Evolutionary conservation across 1,140 invertebrate species (phyloP), one percentile per base, ranked within the genome.

Genomic region (Drusus annulatus): DNA sequence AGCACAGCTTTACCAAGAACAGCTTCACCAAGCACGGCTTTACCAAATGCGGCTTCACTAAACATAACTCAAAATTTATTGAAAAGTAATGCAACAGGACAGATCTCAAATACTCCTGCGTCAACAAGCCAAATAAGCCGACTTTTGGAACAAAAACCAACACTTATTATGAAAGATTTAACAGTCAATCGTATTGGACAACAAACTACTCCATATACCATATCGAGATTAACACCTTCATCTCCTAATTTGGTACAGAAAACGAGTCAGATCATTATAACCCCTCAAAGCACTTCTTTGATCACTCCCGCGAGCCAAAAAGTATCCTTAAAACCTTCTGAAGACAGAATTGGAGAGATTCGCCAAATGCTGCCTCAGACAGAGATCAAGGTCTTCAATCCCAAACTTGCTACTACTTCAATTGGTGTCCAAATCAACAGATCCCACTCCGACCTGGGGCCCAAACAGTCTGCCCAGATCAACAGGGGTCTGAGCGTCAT

Each of bases 321-420:
- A 13, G 36, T 45, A 45, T 45, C 36, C 36, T 45, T 45, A 45
- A 45, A 45, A 45, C 36, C 36, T 45, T 45, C 36, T 13, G 68
- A 71, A 71, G 68, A 71, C 28, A 51, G 50, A 23, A 52, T 71
- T 50, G 68, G 23, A 51, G 21, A 52, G 68, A 52, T 71, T 10
- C 45, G 68, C 13, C 45, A 71, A 52, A 23, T 52, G 50, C 21
- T 71, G 4, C 68, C 68, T 10, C 36, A 51, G 16, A 71, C 68
- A 15, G 17, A 71, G 19, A 50, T 71, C 19, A 71, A 51, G 16
- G 8, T 71, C 10, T 71, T 23, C 15, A 51, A 71, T 3, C 45
- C 68, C 36, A 71, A 71, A 23, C 19, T 5, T 15, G 17, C 45
- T 17, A 8, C 25, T 7, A 21, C 3, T 25, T 13, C n/a, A 10